Percentiles rank a stretch among this genome's conserved stretches.
Evolutionary conservation across 2,113 vertebrate species (phyloP).

Genomic region (Nicator chloris): DNA sequence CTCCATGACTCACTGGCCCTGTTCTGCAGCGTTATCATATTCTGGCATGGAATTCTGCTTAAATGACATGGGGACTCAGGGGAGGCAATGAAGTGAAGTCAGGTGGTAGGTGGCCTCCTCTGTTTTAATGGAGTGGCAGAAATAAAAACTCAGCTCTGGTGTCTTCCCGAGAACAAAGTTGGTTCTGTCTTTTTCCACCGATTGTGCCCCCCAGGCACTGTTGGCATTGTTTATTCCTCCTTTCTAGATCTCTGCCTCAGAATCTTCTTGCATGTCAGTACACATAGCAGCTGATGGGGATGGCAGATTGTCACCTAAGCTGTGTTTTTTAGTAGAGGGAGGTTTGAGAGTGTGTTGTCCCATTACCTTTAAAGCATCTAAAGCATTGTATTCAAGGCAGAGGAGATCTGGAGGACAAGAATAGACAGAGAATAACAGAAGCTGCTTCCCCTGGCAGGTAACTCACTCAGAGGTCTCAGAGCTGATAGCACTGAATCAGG

Average conservation of each 20-base stretch:
- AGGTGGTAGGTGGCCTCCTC: background rate
- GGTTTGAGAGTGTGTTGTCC: background rate
- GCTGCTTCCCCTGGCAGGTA: background rate
- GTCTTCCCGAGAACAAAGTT: background rate
- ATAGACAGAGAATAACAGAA: background rate
- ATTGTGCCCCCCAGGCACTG: background rate
- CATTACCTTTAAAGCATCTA: background rate
- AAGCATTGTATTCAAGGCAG: background rate
- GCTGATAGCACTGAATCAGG: background rate
- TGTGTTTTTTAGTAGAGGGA: background rate
- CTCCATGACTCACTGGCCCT: background rate
- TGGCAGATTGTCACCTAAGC: background rate
- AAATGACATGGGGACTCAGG: background rate
- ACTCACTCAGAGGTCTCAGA: background rate
- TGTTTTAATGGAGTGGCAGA: background rate
- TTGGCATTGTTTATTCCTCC: background rate
- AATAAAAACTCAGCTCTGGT: background rate
- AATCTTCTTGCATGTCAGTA: background rate
- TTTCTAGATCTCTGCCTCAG: background rate
- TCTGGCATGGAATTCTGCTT: background rate
- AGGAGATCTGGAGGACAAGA: background rate
- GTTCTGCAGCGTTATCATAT: background rate
- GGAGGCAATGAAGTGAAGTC: background rate
- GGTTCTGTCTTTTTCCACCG: background rate
- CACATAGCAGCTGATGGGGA: background rate